phyloP scores from a whole-genome alignment of 2,888 invertebrate genomes.

The Drosophila planitibia region DNA sequence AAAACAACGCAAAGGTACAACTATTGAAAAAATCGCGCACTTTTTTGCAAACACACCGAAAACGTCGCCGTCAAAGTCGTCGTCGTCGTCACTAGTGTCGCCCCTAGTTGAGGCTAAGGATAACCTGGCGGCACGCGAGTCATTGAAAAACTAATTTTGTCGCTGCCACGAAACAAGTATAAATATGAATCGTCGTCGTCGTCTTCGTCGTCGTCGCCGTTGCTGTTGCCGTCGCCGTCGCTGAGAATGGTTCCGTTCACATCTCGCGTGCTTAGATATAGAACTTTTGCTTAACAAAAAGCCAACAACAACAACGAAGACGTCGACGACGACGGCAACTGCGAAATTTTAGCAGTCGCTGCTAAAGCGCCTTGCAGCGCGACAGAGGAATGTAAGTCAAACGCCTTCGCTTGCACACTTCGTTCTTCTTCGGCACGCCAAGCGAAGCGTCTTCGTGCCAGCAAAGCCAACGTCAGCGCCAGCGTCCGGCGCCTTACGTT shows the following conservation, averaged over 20 bases:
- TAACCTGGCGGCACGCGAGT: conserved; percentile 81
- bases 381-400: conserved; percentile 73
- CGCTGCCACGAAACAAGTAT: conserved; percentile 81
- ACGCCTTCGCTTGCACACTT: conserved; percentile 63
- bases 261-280: conserved; percentile 74
- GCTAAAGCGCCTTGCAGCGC: conserved; percentile 29
- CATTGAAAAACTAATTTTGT: conserved; percentile 84
- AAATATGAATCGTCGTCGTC: conserved; percentile 75
- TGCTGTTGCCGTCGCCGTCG: conserved; percentile 59
- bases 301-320: conserved; percentile 9
- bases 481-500: conserved; percentile 8
- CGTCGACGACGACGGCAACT: conserved; percentile 5
- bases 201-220: conserved; percentile 24
- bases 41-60: not conserved
- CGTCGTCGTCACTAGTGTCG: conserved; percentile 3
- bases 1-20: not conserved
- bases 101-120: conserved; percentile 44
- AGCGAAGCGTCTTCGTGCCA: conserved; percentile 59
- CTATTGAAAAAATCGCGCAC: not conserved
- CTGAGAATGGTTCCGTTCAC: conserved; percentile 62
- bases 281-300: conserved; percentile 71
- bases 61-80: not conserved
- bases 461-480: conserved; percentile 22
- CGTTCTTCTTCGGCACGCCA: conserved; percentile 56
- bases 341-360: conserved; percentile 25